phyloP scores from a whole-genome alignment of 2,888 invertebrate species.

The Cotesia congregata region DNA sequence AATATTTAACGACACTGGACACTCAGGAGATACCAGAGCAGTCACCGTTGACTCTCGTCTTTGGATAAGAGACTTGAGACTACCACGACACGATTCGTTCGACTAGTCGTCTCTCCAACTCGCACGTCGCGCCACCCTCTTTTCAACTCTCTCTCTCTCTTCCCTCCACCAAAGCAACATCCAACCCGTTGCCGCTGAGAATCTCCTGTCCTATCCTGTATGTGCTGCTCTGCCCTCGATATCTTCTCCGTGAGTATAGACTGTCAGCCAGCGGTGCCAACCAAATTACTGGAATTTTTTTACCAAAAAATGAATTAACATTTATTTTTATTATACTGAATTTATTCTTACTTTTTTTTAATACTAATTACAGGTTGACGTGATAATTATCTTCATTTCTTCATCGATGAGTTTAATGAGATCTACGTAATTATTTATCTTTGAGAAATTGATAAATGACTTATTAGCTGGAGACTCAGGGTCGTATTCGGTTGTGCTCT shows the following conservation, averaged over 20 bases:
- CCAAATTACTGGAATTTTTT: no score
- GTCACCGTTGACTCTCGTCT: constrained; percentile 64
- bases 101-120: constrained; percentile 39
- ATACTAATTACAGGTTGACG: no score
- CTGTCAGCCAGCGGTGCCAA: no score
- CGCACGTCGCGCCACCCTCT: constrained; percentile 28
- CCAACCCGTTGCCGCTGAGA: neutral
- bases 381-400: neutral
- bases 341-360: no score
- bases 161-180: neutral
- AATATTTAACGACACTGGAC: constrained; percentile 55
- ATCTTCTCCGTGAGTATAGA: neutral
- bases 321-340: no score
- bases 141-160: constrained; percentile 5
- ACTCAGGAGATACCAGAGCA: constrained; percentile 56
- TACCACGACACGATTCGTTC: constrained; percentile 48
- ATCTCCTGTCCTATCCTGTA: neutral
- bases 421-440: neutral
- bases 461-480: neutral
- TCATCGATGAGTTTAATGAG: neutral
- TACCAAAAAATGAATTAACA: no score
- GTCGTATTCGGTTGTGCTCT: neutral
- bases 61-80: constrained; percentile 50
- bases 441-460: neutral
- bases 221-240: neutral